phyloP scores from a whole-genome alignment of 2,113 vertebrate species.

The Zeus faber region DNA sequence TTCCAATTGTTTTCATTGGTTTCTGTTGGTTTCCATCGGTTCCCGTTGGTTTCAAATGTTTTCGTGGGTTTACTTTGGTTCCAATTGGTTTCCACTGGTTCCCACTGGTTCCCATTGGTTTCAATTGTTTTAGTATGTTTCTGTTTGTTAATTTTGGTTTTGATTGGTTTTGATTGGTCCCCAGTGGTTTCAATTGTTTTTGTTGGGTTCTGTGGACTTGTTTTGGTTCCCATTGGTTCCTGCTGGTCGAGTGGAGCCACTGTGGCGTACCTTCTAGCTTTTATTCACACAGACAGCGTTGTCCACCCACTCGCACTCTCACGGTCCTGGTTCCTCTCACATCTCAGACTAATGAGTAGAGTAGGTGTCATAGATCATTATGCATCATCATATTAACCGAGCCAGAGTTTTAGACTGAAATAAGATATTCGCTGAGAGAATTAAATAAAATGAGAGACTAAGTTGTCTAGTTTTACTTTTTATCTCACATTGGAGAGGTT shows the following conservation, averaged over 20 bases:
- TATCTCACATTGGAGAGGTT: too few species aligned
- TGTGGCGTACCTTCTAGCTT: conserved; percentile 17
- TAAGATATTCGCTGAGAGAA: conserved; percentile 17
- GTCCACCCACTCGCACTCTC: conserved; percentile 34
- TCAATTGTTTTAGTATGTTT: too few species aligned
- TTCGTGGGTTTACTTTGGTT: too few species aligned
- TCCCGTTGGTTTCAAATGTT: too few species aligned
- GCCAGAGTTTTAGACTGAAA: conserved; percentile 1
- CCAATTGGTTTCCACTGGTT: too few species aligned
- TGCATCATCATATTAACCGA: conserved; percentile 35
- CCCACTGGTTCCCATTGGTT: too few species aligned
- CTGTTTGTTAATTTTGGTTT: too few species aligned
- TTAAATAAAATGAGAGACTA: background rate
- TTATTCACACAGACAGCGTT: conserved; percentile 7
- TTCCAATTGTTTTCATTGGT: too few species aligned
- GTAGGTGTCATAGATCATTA: conserved; percentile 20
- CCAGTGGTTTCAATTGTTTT: too few species aligned
- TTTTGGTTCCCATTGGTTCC: conserved; percentile 27
- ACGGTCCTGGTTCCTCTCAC: conserved; percentile 15
- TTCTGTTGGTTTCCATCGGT: too few species aligned
- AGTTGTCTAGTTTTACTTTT: too few species aligned
- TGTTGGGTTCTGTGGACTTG: conserved; percentile 30
- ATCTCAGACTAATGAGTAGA: conserved; percentile 35
- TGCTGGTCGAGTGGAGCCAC: conserved; percentile 11
- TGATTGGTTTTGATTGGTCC: too few species aligned